Percentiles rank a stretch among this genome's conserved stretches.
phyloP scores from a whole-genome alignment of 30 jellyfish, hydroid and myxozoan genomes.

The Aurelia sp. region DNA sequence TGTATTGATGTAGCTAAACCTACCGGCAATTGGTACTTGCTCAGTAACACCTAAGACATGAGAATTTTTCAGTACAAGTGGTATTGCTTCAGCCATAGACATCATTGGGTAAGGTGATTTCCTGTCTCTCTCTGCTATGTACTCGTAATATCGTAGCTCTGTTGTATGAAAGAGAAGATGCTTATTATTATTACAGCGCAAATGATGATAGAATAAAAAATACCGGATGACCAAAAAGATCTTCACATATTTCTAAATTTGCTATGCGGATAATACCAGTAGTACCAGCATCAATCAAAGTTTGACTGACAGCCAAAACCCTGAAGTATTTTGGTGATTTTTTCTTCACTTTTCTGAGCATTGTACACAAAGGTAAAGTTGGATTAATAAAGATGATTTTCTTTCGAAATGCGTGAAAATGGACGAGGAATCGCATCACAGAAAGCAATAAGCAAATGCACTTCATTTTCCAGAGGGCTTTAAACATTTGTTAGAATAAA shows the following conservation, averaged over 20 bases:
- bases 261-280: too few species aligned
- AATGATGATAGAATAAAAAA: not conserved
- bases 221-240: not conserved
- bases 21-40: constrained; percentile 43
- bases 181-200: too few species aligned
- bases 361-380: too few species aligned
- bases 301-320: too few species aligned
- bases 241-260: not conserved
- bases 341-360: too few species aligned
- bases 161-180: not conserved
- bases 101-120: constrained; percentile 96
- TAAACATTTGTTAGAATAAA: not conserved
- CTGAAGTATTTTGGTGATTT: too few species aligned
- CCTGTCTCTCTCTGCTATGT: constrained; percentile 95
- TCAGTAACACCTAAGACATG: constrained; percentile 33
- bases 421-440: too few species aligned
- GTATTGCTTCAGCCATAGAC: constrained; percentile 86
- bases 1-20: not conserved
- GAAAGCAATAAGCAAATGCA: too few species aligned
- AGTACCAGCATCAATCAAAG: too few species aligned
- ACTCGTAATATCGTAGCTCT: constrained; percentile 71
- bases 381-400: too few species aligned
- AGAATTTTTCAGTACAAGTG: constrained; percentile 71
- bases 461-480: not conserved
- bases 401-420: too few species aligned